Conservation (phyloP, 1,140 invertebrate genomes). For the Pissodes strobi region DNA sequence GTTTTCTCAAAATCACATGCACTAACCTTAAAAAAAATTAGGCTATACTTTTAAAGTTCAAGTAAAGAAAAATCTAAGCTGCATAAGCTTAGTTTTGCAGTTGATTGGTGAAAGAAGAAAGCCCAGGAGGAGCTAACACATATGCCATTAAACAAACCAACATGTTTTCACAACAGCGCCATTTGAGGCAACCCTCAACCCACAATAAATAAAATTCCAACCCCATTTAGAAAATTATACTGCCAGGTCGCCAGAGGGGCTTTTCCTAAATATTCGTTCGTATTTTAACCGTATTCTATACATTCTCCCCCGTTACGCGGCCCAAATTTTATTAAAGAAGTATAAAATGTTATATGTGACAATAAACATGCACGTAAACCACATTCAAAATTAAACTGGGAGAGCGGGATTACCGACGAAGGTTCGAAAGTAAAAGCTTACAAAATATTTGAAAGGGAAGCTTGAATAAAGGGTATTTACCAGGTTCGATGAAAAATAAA, state of each 20-base stretch:
- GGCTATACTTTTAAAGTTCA: too few species aligned
- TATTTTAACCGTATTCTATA: conserved; percentile 30
- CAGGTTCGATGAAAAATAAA: conserved; percentile 9
- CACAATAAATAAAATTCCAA: conserved; percentile 31
- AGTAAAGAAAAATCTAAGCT: too few species aligned
- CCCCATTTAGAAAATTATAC: conserved; percentile 33
- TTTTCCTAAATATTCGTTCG: conserved; percentile 30
- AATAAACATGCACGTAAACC: conserved; percentile 40
- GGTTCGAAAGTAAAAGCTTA: conserved; percentile 33
- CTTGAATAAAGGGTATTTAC: conserved; percentile 13
- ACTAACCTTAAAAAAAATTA: too few species aligned
- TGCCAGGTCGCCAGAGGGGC: conserved; percentile 29
- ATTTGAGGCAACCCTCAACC: conserved; percentile 26
- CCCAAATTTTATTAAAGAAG: conserved; percentile 38
- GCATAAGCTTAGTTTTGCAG: too few species aligned
- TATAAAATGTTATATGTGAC: conserved; percentile 40
- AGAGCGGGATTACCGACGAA: conserved; percentile 32
- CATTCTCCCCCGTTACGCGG: conserved; percentile 13
- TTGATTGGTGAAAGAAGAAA: too few species aligned
- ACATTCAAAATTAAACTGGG: conserved; percentile 38
- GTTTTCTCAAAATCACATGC: too few species aligned
- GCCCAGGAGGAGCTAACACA: not conserved
- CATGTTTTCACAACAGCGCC: conserved; percentile 5
- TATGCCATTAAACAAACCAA: conserved; percentile 1
- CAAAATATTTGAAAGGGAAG: conserved; percentile 22